Conservation (phyloP, 2,113 vertebrate genomes). For the Cranoglanis bouderius region DNA sequence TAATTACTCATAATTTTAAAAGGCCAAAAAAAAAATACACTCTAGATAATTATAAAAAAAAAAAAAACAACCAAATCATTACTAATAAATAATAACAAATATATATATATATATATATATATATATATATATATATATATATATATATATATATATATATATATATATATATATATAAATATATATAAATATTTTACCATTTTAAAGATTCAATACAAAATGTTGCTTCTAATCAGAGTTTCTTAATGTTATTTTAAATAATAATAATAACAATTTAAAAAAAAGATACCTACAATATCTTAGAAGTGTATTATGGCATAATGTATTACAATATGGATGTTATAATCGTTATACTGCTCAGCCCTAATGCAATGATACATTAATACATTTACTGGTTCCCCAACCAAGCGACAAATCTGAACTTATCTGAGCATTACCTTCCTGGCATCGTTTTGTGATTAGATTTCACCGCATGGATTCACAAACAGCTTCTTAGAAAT, state of each 20-base stretch:
- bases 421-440: background rate
- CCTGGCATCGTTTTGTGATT: slow-evolving; percentile 1
- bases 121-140: too few species aligned
- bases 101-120: too few species aligned
- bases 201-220: background rate
- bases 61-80: too few species aligned
- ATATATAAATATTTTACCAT: too few species aligned
- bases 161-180: too few species aligned
- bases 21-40: background rate
- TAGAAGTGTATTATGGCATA: too few species aligned
- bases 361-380: background rate
- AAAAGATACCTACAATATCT: background rate
- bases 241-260: background rate
- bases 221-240: background rate
- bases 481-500: background rate
- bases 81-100: background rate
- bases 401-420: background rate
- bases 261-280: background rate
- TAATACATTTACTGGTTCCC: background rate
- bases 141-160: too few species aligned
- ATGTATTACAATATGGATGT: background rate
- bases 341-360: background rate
- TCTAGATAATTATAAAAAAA: background rate
- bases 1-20: background rate
- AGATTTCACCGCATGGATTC: background rate